Evolutionary conservation across 2,888 invertebrate species (phyloP).

Genomic region (Pristionchus japonicus): DNA sequence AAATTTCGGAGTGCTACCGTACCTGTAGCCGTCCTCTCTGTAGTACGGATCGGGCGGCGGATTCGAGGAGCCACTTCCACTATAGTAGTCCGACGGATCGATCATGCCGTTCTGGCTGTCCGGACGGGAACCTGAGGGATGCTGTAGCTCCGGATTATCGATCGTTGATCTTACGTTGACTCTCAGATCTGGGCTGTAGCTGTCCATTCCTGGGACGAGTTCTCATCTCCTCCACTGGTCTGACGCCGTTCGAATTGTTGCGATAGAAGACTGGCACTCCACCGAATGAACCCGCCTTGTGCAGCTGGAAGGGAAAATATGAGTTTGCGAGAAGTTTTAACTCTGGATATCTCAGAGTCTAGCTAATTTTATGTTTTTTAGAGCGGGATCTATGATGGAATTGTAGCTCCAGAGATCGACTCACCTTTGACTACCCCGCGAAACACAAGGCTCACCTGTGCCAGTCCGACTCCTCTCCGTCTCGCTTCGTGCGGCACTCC

Average conservation of each 20-base stretch:
- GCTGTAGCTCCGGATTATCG: not conserved
- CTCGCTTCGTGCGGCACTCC: not conserved
- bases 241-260: constrained; percentile 39
- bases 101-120: not conserved
- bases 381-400: too few relatives aligned
- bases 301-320: not conserved
- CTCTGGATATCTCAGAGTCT: too few relatives aligned
- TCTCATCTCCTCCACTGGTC: constrained; percentile 43
- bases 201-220: not conserved
- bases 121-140: not conserved
- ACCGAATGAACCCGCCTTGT: constrained; percentile 40
- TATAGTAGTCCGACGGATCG: not conserved
- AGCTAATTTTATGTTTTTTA: too few relatives aligned
- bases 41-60: constrained; percentile 31
- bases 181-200: not conserved
- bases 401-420: too few relatives aligned
- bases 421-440: not conserved
- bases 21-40: not conserved
- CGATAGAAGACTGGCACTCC: constrained; percentile 45
- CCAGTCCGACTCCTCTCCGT: not conserved
- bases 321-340: not conserved
- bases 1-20: not conserved
- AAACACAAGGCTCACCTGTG: not conserved
- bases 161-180: not conserved
- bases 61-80: not conserved